Evolutionary conservation across 2,888 invertebrate species (phyloP).

Genomic region (Cremastobaeus sp.): DNA sequence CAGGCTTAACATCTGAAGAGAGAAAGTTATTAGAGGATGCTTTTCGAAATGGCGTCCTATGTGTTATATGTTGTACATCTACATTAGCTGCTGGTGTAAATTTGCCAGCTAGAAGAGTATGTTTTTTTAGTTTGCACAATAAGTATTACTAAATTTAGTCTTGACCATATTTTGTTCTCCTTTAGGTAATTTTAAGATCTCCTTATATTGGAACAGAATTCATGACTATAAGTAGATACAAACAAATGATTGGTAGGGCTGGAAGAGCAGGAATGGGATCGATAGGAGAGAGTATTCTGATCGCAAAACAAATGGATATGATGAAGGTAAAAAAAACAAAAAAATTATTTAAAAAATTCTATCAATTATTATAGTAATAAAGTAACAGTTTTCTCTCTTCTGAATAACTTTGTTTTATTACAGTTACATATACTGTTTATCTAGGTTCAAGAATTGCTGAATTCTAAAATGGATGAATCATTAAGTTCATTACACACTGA

Average conservation of each 20-base stretch:
- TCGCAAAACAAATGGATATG: constrained; percentile 83
- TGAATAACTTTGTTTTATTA: no score
- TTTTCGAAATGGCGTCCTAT: constrained; percentile 89
- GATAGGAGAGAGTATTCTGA: constrained; percentile 92
- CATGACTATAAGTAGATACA: constrained; percentile 88
- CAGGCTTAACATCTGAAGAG: constrained; percentile 93
- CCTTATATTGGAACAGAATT: constrained; percentile 89
- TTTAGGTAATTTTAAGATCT: constrained; percentile 87
- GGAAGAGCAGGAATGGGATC: constrained; percentile 93
- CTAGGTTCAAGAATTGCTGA: constrained; percentile 80
- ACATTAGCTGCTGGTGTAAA: constrained; percentile 99
- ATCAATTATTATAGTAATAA: no score
- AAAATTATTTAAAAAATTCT: not conserved
- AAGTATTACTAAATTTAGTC: not conserved
- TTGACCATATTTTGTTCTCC: constrained; percentile 6
- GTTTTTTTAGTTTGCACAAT: not conserved
- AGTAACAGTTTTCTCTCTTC: no score
- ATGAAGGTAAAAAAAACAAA: constrained; percentile 74
- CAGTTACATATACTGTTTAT: not conserved
- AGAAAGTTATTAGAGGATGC: constrained; percentile 90
- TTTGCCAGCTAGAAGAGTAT: constrained; percentile 91
- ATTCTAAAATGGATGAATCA: constrained; percentile 84
- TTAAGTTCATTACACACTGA: constrained; percentile 81
- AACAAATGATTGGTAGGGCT: constrained; percentile 97
- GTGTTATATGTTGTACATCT: constrained; percentile 95